phyloP scores from a whole-genome alignment of 2,113 vertebrate genomes.

The Euleptes europaea region DNA sequence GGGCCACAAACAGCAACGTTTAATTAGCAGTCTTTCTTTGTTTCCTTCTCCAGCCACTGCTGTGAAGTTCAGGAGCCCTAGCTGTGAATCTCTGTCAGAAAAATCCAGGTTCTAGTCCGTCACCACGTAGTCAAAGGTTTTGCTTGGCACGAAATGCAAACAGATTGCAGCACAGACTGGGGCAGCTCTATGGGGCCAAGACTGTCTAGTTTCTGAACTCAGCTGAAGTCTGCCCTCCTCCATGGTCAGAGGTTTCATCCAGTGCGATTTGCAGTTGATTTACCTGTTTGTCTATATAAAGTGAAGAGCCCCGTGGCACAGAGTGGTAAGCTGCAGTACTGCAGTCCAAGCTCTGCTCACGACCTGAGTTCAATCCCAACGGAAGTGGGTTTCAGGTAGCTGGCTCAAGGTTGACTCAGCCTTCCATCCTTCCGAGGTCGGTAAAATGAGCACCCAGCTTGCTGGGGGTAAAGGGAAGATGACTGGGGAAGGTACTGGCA shows the following conservation, averaged over 20 bases:
- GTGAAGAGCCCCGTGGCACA: too few species aligned
- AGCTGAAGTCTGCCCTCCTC: constrained; percentile 35
- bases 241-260: constrained; percentile 39
- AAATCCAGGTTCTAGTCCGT: constrained; percentile 29
- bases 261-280: constrained; percentile 24
- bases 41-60: not conserved
- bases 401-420: too few species aligned
- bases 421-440: too few species aligned
- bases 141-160: constrained; percentile 50
- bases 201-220: constrained; percentile 11
- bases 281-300: not conserved
- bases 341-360: too few species aligned
- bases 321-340: too few species aligned
- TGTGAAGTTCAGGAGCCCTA: not conserved
- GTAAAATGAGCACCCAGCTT: too few species aligned
- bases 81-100: constrained; percentile 33
- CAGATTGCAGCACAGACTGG: not conserved
- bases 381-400: too few species aligned
- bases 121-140: constrained; percentile 42
- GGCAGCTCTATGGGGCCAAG: rapidly evolving
- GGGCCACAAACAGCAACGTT: constrained; percentile 32
- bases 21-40: constrained; percentile 24
- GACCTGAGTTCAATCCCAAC: too few species aligned
- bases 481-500: too few species aligned
- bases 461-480: too few species aligned